Evolutionary conservation across 2,113 vertebrate genomes (phyloP).

Genomic region (chimpanzee (Pan troglodytes)): NHGRI_mPanTro3-v2.1_pri NC_072401.2:75364001-75364500

Average conservation of each 20-base stretch:
- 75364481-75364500: not conserved
- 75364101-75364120: too few species aligned
- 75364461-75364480: not conserved
- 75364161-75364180: too few species aligned
- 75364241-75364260: not conserved
- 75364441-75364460: not conserved
- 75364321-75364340: rapidly evolving
- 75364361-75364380: not conserved
- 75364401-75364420: not conserved
- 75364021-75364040: too few species aligned
- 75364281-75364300: too few species aligned
- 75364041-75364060: too few species aligned
- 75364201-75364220: not conserved
- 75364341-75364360: not conserved
- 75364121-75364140: too few species aligned
- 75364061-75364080: too few species aligned
- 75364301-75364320: not conserved
- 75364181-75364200: too few species aligned
- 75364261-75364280: not conserved
- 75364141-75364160: too few species aligned
- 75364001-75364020: too few species aligned
- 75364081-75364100: too few species aligned
- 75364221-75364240: not conserved
- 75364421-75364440: not conserved
- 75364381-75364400: not conserved